phyloP scores from a whole-genome alignment of 2,113 vertebrate species.

The Malurus cyaneus region DNA sequence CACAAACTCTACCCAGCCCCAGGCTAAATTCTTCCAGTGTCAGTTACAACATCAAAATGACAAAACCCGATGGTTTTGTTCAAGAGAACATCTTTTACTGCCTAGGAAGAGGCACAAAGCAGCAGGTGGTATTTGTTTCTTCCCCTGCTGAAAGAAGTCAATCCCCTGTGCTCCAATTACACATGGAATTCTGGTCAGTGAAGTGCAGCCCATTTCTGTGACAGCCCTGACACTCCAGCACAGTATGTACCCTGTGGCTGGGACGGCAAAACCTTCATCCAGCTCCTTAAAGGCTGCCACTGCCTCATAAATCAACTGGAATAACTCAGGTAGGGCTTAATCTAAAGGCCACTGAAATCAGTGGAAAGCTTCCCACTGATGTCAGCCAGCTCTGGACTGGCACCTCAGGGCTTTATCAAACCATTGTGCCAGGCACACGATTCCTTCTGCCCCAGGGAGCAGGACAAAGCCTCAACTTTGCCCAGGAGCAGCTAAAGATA shows the following conservation, averaged over 20 bases:
- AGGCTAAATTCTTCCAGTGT: not conserved
- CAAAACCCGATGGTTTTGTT: not conserved
- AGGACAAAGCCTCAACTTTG: not conserved
- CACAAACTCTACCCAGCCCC: not conserved
- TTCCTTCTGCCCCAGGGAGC: not conserved
- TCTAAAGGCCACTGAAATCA: not conserved
- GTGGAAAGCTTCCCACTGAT: not conserved
- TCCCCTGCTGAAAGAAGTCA: not conserved
- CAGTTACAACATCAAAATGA: not conserved
- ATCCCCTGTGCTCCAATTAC: not conserved
- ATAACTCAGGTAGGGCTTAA: not conserved
- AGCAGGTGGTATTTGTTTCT: not conserved
- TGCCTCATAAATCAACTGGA: not conserved
- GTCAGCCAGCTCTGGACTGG: not conserved
- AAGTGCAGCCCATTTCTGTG: not conserved
- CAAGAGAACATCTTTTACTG: not conserved
- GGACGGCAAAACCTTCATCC: not conserved
- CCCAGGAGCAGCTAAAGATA: not conserved
- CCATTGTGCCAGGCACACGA: accelerated
- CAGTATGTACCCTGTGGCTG: not conserved
- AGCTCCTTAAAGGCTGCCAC: not conserved
- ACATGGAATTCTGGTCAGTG: not conserved
- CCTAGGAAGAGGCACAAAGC: not conserved
- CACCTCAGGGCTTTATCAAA: not conserved
- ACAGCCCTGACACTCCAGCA: not conserved